Evolutionary conservation across 2,113 vertebrate genomes (phyloP).

Genomic region (Theristicus caerulescens): DNA sequence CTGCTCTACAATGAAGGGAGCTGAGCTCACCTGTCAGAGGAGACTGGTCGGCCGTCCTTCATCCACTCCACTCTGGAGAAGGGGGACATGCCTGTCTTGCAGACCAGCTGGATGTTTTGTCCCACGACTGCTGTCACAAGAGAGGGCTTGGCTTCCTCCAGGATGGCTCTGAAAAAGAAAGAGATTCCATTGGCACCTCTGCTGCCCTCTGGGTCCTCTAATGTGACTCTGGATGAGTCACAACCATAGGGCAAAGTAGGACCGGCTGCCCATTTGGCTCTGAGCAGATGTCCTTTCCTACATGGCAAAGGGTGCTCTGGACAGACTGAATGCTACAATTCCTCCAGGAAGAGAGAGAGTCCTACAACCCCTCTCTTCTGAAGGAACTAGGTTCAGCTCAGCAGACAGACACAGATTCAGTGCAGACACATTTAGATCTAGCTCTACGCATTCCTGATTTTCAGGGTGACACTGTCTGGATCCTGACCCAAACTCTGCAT

Average conservation of each 20-base stretch:
- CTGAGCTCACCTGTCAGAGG: slow-evolving; percentile 79
- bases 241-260: background rate
- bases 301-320: background rate
- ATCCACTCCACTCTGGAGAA: slow-evolving; percentile 82
- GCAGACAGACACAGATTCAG: background rate
- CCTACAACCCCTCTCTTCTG: background rate
- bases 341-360: background rate
- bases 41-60: slow-evolving; percentile 78
- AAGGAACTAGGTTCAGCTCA: background rate
- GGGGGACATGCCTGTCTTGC: slow-evolving; percentile 72
- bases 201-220: background rate
- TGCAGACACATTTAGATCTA: background rate
- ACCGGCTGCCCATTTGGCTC: background rate
- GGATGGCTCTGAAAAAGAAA: slow-evolving; percentile 70
- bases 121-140: slow-evolving; percentile 80
- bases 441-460: background rate
- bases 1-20: background rate
- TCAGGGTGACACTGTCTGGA: background rate
- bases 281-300: background rate
- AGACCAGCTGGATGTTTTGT: slow-evolving; percentile 84
- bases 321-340: background rate
- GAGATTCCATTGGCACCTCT: background rate
- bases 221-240: background rate
- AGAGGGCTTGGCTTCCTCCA: slow-evolving; percentile 79
- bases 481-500: background rate